A percentile compares a stretch with the other conserved stretches of the same genome.
These are phyloP conservation scores for Empidonax alnorum DNA, from an alignment of 2,113 vertebrate genomes.

Conservation along the genomic window DNA sequence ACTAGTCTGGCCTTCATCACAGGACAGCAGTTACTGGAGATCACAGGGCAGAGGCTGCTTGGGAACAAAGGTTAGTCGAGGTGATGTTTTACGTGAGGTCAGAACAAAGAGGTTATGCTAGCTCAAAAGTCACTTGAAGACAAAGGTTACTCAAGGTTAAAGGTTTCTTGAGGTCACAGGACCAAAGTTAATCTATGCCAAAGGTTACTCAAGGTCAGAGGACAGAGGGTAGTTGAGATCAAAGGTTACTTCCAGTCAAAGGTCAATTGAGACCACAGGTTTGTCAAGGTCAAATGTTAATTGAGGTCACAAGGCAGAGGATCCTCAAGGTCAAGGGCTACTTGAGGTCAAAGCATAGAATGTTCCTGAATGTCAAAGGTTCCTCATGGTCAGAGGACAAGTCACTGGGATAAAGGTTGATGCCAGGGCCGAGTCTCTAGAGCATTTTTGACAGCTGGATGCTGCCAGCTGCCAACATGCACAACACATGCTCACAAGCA, in stretches of 20 bases:
- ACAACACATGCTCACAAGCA: fast-evolving
- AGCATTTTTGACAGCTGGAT: fast-evolving
- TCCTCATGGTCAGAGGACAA: background rate
- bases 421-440: background rate
- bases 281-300: background rate
- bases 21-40: background rate
- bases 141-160: background rate
- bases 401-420: background rate
- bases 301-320: background rate
- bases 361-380: background rate
- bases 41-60: background rate
- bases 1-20: background rate
- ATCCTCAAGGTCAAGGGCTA: background rate
- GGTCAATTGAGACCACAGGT: background rate
- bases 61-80: background rate
- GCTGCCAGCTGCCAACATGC: fast-evolving
- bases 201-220: background rate
- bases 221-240: background rate
- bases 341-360: background rate
- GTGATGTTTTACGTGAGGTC: background rate
- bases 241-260: background rate
- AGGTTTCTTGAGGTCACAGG: background rate
- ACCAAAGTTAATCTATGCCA: background rate
- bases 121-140: background rate
- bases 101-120: background rate